phyloP scores from a whole-genome alignment of 2,888 invertebrate genomes.

The Eustalomyia histrio region DNA sequence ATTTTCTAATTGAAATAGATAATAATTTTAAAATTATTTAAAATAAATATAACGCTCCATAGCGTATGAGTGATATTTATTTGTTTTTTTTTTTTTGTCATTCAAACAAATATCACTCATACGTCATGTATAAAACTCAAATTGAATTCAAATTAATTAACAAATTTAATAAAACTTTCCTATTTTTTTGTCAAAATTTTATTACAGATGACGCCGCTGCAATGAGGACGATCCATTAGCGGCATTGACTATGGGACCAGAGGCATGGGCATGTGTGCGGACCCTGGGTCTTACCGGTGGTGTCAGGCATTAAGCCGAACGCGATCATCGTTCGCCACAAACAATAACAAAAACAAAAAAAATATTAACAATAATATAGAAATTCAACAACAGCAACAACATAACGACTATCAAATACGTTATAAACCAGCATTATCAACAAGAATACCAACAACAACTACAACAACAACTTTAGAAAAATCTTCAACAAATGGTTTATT shows the following conservation, averaged over 20 bases:
- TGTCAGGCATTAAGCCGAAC: conserved; percentile 83
- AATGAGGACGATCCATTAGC: conserved; percentile 89
- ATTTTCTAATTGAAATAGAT: no score
- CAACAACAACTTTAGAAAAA: conserved; percentile 52
- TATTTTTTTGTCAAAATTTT: conserved; percentile 5
- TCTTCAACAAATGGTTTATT: conserved; percentile 54
- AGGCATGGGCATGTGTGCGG: conserved; percentile 95
- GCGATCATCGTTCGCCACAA: conserved; percentile 81
- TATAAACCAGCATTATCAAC: conserved; percentile 59
- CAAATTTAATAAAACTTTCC: background rate
- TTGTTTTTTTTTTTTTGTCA: no score
- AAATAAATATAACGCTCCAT: no score
- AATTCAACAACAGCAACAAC: conserved; percentile 63
- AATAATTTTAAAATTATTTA: no score
- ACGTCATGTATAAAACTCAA: background rate
- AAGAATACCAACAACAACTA: conserved; percentile 46
- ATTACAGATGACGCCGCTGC: conserved; percentile 83
- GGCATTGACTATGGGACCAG: conserved; percentile 90
- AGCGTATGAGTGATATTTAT: background rate
- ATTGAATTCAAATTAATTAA: no score
- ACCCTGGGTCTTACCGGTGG: conserved; percentile 87
- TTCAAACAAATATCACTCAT: background rate
- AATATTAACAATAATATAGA: conserved; percentile 41
- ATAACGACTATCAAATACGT: conserved; percentile 66
- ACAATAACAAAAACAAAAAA: conserved; percentile 62